These are phyloP conservation scores for Melierax canorus DNA, from an alignment of 2,113 vertebrate genomes.

Conservation along the genomic window DNA sequence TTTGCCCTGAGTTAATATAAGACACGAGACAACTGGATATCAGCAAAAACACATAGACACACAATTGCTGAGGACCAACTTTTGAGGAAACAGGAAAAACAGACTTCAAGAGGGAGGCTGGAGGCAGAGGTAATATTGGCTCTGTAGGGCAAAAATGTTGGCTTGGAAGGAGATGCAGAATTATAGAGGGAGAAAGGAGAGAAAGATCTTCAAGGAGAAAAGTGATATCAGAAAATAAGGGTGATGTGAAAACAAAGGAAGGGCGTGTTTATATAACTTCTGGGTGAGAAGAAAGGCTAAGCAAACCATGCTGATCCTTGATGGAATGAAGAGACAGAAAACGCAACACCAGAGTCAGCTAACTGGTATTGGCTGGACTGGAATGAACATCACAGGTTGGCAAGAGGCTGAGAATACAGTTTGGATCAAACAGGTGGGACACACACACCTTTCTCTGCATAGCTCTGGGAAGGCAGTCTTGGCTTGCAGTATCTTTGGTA, in stretches of 20 bases:
- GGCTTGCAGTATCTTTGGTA: background rate
- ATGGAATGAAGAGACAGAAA: background rate
- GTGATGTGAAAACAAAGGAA: background rate
- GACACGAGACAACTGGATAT: background rate
- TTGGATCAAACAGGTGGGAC: background rate
- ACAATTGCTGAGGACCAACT: background rate
- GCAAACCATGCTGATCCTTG: background rate
- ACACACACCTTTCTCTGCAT: background rate
- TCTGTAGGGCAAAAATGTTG: background rate
- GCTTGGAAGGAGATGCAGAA: background rate
- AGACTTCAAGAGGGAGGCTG: background rate
- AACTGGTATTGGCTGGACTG: background rate
- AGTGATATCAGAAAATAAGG: background rate
- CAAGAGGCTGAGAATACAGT: background rate
- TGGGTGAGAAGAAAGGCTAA: background rate
- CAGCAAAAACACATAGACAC: background rate
- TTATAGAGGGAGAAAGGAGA: background rate
- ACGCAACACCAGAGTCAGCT: accelerated
- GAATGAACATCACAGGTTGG: background rate
- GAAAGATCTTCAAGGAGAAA: background rate
- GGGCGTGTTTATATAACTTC: background rate
- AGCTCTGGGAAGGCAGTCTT: background rate
- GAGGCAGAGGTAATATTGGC: background rate
- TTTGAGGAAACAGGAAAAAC: background rate
- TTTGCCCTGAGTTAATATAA: background rate